Base-by-base conservation (phyloP, 2,797 vertebrate species). In the Okamejei kenojei region DNA sequence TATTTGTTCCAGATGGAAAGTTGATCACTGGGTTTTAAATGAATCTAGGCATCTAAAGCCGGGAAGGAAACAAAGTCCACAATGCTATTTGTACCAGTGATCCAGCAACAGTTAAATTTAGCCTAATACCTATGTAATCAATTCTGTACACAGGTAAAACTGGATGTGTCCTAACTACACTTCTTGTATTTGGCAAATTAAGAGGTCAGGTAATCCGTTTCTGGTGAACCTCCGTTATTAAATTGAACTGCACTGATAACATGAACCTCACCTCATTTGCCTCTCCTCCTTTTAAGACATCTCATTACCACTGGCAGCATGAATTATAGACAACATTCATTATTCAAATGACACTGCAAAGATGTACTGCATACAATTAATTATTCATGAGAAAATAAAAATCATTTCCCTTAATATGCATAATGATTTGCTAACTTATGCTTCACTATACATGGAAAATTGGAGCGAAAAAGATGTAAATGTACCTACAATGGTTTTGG, bases 331-430 rank as follows among this genome's bases (percentile, higher is more conserved):
- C 90, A 91, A 21, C 32, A 91, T 54, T 91, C 65, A 91, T 91
- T 92, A 73, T 92, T 92, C 38, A 74, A 74, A 58, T 84, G 26
- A 92, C 23, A 73, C 38, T 91, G 68, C 88, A 73, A 73, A 88
- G n/a, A 88, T 35, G 84, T 92, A 92, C 38, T 63, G 45, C 54
- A 92, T 76, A 5, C 71, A 92, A 92, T 73, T 92, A 74, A 92
- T 92, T 76, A 92, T 92, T 68, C 38, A 91, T 91, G 65, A 74
- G 76, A 80, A 88, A 88, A 88, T 68, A 65, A 35, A 88, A 54
- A 45, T n/a, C 35, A 45, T 74, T 92, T 76, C 90, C 90, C 45
- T 92, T 71, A 92, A 45, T 90, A 54, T 54, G 19, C 45, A 92
- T 74, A 92, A 92, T 58, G 71, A 92, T 74, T 76, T 73, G 65